Percentiles rank a stretch among this genome's conserved stretches.
Evolutionary conservation across 2,113 vertebrate genomes (phyloP).

Genomic region (Ifrita kowaldi): DNA sequence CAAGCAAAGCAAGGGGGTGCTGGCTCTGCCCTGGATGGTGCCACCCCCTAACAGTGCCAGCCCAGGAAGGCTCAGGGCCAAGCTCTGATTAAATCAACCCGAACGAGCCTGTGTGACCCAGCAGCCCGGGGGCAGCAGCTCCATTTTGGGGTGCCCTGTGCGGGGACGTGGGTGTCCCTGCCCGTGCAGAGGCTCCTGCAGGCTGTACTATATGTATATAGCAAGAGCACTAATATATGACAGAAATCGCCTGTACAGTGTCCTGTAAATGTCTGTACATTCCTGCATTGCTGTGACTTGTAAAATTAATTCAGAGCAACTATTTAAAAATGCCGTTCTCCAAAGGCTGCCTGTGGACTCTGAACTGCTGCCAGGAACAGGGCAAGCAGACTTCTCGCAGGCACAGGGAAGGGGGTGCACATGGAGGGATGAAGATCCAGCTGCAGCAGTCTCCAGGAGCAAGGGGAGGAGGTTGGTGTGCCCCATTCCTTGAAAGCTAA

Average conservation of each 20-base stretch:
- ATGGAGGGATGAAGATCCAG: background rate
- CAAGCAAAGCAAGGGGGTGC: background rate
- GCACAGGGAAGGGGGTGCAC: background rate
- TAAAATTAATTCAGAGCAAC: background rate
- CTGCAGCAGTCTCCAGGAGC: rapidly evolving
- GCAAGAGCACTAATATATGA: constrained; percentile 58
- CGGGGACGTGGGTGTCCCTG: rapidly evolving
- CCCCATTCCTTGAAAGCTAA: background rate
- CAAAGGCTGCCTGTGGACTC: background rate
- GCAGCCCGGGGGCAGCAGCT: background rate
- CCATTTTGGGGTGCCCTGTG: background rate
- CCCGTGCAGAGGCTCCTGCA: rapidly evolving
- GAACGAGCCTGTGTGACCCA: rapidly evolving
- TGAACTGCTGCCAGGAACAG: background rate
- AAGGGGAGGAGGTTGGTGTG: background rate
- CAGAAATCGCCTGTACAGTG: background rate
- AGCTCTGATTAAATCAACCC: background rate
- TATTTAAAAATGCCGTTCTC: background rate
- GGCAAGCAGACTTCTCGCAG: background rate
- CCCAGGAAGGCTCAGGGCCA: background rate
- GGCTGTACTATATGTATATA: constrained; percentile 68
- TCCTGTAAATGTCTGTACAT: constrained; percentile 53
- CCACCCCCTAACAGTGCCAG: background rate
- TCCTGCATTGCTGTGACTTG: background rate
- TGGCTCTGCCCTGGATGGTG: background rate